These are phyloP conservation scores for Platyscapa corneri DNA, from an alignment of 1,140 invertebrate species.

Conservation along the genomic window DNA sequence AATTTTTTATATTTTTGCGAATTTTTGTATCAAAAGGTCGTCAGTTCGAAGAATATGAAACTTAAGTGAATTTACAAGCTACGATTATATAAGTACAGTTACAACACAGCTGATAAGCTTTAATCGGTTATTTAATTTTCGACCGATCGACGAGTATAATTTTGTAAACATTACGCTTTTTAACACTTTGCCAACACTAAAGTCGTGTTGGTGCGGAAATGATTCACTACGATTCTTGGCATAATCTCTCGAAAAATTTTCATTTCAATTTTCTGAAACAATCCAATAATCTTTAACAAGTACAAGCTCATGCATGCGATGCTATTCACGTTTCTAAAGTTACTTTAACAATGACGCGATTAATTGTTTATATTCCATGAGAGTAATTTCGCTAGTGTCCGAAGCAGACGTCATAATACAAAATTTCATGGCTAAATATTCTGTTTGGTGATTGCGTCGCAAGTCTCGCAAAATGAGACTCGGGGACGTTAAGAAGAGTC, in stretches of 20 bases:
- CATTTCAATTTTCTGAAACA: not conserved
- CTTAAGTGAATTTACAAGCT: not conserved
- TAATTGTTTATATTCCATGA: not conserved
- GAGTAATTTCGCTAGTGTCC: not conserved
- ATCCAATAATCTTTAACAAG: not conserved
- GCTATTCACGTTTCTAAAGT: not conserved
- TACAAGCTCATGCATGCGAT: not conserved
- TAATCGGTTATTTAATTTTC: not conserved
- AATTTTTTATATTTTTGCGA: not conserved
- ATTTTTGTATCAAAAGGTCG: not conserved
- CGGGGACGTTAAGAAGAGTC: not conserved
- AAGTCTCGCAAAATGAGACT: slow-evolving; percentile 12
- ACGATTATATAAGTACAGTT: not conserved
- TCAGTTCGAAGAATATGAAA: not conserved
- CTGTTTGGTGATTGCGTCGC: not conserved
- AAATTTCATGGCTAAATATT: slow-evolving; percentile 10
- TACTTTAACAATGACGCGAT: not conserved
- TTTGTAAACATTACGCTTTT: not conserved
- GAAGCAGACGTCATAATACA: not conserved
- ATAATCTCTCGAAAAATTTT: not conserved
- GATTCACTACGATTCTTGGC: not conserved
- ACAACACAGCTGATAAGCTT: not conserved
- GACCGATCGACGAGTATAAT: not conserved
- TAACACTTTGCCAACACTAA: not conserved
- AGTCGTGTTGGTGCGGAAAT: not conserved